These are phyloP conservation scores for Fukomys damarensis DNA, from an alignment of 2,113 vertebrate genomes.

Conservation along the genomic window DNA sequence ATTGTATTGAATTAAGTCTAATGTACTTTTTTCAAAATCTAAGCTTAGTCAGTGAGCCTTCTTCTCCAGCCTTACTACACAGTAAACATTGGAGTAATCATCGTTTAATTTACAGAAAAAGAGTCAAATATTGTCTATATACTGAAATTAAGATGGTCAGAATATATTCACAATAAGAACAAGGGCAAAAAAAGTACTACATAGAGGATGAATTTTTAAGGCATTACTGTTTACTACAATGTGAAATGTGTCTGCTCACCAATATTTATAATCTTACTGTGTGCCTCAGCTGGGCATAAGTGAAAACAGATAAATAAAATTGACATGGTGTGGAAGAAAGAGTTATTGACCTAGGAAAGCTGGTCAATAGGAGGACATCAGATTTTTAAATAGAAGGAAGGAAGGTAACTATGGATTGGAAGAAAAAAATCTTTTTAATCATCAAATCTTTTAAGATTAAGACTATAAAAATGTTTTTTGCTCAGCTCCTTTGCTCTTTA, in stretches of 20 bases:
- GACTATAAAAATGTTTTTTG: not conserved
- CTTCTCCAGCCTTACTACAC: not conserved
- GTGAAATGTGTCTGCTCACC: not conserved
- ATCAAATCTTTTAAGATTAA: not conserved
- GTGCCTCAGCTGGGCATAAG: not conserved
- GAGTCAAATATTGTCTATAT: not conserved
- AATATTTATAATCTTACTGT: not conserved
- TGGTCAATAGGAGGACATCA: not conserved
- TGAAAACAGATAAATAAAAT: constrained; percentile 10
- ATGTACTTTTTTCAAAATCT: not conserved
- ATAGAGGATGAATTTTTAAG: not conserved
- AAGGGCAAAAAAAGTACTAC: not conserved
- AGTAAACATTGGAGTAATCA: constrained; percentile 10
- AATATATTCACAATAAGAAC: not conserved
- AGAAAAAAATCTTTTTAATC: constrained; percentile 6
- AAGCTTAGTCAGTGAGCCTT: not conserved
- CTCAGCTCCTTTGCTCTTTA: constrained; percentile 15
- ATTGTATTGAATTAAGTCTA: not conserved
- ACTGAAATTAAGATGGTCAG: constrained; percentile 14
- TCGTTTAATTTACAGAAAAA: not conserved
- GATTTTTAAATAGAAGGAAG: not conserved
- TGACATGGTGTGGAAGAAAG: not conserved
- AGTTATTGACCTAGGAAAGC: constrained; percentile 2
- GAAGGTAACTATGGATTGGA: not conserved
- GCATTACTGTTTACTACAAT: not conserved